These are phyloP conservation scores for Thunnus thynnus DNA, from an alignment of 2,113 vertebrate genomes.

Conservation along the genomic window DNA sequence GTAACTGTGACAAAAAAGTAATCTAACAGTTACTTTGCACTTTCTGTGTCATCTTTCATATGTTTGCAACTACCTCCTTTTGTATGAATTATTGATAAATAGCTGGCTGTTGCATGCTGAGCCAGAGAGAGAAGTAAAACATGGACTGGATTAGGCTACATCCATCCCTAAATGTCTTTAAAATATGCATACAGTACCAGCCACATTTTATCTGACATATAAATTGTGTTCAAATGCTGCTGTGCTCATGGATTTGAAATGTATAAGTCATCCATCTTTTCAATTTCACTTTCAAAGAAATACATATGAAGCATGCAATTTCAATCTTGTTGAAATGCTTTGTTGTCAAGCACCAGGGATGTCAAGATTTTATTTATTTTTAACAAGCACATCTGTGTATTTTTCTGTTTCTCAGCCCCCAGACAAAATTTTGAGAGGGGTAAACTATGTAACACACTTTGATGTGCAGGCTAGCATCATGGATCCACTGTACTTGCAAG, in stretches of 20 bases:
- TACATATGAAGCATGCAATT: neutral
- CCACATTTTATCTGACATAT: neutral
- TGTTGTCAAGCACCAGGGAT: neutral
- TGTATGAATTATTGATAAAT: constrained; percentile 83
- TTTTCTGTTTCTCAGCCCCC: constrained; percentile 19
- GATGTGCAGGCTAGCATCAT: constrained; percentile 40
- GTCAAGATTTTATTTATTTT: neutral
- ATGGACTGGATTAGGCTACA: constrained; percentile 42
- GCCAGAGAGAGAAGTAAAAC: constrained; percentile 59
- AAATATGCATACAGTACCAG: neutral
- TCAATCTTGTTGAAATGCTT: neutral
- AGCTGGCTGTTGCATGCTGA: constrained; percentile 81
- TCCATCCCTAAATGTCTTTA: neutral
- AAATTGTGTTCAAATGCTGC: neutral
- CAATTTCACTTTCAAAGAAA: neutral
- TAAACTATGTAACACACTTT: constrained; percentile 29
- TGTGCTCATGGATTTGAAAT: neutral
- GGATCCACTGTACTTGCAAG: constrained; percentile 34
- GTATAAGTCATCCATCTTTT: neutral
- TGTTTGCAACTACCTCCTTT: constrained; percentile 73
- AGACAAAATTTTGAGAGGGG: neutral
- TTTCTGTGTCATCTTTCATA: constrained; percentile 72
- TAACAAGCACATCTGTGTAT: neutral
- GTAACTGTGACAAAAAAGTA: constrained; percentile 36
- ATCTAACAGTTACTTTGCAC: constrained; percentile 56